Base-by-base conservation (phyloP, 2,113 vertebrate genomes). In the Varanus komodoensis region DNA sequence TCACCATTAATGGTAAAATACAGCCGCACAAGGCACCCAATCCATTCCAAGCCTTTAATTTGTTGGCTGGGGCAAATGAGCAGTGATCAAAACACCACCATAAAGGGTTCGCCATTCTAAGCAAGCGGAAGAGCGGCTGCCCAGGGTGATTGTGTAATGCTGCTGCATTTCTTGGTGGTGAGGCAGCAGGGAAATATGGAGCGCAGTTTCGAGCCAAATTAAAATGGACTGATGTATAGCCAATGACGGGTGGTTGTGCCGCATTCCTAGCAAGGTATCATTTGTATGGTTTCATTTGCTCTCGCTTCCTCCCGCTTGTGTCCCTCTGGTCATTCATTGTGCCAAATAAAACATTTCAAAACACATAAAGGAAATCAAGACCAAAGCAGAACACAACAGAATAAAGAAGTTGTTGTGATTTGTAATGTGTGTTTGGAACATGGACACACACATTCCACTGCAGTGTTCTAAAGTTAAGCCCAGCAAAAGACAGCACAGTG, bases 1-100 rank as follows among this genome's bases (percentile, higher is more conserved):
- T 61, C 61, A 84, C 32, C 9, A 11, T 9, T 6, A 52, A 87
- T 11, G 50, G n/a, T 21, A 74, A 95, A 89, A 86, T 64, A 85
- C 1, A 89, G 67, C 67, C 74, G 71, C 21, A 1, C 27, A 27
- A 89, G 87, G 71, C 61, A 74, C 89, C 75, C 61, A 50, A 52
- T 87, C 87, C 44, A 64, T 23, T 73, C 74, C 84, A 82, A 86
- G 8, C 5, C 14, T 92, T 93, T 78, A 87, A 21, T 82, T 57
- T 67, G 73, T 90, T 75, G 73, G 32, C 87, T 86, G 80, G 19
- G 81, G 6, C 6, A 50, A 91, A 92, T 23, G 81, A 83, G 61
- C 8, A 88, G 80, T 38, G 44, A 86, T 77, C 4, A 91, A 92
- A 93, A 79, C 12, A 88, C 54, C 50, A 21, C 38, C 86, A 75